phyloP scores from a whole-genome alignment of 2,797 vertebrate species.

The Crenichthys baileyi region DNA sequence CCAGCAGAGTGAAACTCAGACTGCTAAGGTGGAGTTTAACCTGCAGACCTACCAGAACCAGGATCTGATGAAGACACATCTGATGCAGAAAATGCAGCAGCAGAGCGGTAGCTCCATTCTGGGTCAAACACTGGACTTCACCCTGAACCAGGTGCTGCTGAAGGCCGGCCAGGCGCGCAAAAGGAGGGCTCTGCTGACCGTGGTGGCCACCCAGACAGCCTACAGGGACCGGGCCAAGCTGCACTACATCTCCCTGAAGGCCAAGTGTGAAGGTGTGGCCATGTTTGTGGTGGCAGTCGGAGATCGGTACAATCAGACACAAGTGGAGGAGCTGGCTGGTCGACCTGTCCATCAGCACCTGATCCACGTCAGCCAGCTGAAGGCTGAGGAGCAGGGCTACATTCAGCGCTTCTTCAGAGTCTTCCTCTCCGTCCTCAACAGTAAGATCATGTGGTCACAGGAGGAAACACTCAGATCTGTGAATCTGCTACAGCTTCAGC shows the following conservation, averaged over 20 bases:
- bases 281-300: constrained; percentile 85
- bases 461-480: neutral
- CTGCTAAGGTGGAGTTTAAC: constrained; percentile 77
- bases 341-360: constrained; percentile 83
- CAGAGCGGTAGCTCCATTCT: constrained; percentile 76
- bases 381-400: constrained; percentile 73
- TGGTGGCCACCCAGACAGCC: constrained; percentile 81
- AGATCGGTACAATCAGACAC: constrained; percentile 50
- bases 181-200: constrained; percentile 75
- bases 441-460: constrained; percentile 74
- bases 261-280: constrained; percentile 85
- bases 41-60: constrained; percentile 58
- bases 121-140: constrained; percentile 80
- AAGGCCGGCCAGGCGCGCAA: constrained; percentile 65
- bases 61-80: constrained; percentile 78
- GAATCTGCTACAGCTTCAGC: neutral
- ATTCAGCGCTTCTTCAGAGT: constrained; percentile 79
- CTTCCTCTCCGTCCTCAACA: constrained; percentile 83
- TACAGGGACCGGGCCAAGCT: constrained; percentile 77
- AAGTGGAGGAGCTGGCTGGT: constrained; percentile 81
- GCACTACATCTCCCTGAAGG: constrained; percentile 72
- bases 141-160: constrained; percentile 76
- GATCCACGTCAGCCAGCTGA: constrained; percentile 71
- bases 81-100: constrained; percentile 70
- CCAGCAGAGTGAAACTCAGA: constrained; percentile 74